Evolutionary conservation across 37 sponge, comb jelly and placozoan species (phyloP).

Genomic region (Theonella swinhoei): DNA sequence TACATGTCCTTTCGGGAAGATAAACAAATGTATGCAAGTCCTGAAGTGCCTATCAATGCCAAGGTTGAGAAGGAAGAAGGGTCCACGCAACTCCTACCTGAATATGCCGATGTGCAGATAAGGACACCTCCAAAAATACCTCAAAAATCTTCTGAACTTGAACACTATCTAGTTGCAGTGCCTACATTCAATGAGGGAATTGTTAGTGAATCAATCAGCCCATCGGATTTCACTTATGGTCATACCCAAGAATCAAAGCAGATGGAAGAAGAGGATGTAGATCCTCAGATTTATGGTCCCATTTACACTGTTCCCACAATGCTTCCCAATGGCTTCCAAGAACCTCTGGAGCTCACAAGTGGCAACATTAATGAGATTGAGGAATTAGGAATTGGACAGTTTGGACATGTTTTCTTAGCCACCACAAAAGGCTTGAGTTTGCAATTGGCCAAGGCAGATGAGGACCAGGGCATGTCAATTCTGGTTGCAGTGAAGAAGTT

Average conservation of each 20-base stretch:
- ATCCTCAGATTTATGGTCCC: neutral
- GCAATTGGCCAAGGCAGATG: conserved; percentile 9
- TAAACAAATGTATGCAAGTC: too few relatives aligned
- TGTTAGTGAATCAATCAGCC: conserved; percentile 37
- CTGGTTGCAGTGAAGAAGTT: conserved; percentile 72
- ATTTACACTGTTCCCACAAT: conserved; percentile 39
- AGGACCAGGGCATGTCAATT: conserved; percentile 27
- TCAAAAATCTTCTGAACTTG: neutral
- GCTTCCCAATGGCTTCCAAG: neutral
- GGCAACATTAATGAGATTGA: conserved; percentile 14
- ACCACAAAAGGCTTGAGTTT: conserved; percentile 49
- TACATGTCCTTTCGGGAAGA: too few relatives aligned
- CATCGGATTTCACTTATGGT: conserved; percentile 7
- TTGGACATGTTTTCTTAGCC: conserved; percentile 65
- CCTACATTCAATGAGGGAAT: neutral
- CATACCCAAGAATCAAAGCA: too few relatives aligned
- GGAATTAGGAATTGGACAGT: conserved; percentile 59
- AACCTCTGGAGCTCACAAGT: neutral
- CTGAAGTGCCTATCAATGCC: too few relatives aligned
- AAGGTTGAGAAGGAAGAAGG: too few relatives aligned
- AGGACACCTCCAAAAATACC: neutral
- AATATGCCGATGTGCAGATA: neutral
- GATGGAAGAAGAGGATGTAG: neutral
- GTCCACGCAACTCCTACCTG: neutral
- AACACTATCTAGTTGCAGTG: neutral